phyloP scores from a whole-genome alignment of 53 echinoderm and acorn worm species.

The Holothuria scabra region DNA sequence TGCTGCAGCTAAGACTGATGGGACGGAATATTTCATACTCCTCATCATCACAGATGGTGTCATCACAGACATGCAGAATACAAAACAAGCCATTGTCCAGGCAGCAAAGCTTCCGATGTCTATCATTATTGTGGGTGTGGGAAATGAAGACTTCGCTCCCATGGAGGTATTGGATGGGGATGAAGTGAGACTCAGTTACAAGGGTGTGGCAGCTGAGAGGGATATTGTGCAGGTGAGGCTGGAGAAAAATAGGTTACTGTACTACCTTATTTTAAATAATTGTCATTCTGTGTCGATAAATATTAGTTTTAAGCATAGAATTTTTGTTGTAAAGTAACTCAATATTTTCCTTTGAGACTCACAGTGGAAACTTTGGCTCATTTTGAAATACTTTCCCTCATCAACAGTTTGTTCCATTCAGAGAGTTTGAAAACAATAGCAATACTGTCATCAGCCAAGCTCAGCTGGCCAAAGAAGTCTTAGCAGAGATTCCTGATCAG shows the following conservation, averaged over 20 bases:
- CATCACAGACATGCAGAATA: conserved; percentile 94
- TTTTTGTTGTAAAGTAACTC: too few species aligned
- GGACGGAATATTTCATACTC: conserved; percentile 81
- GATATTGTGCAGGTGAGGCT: conserved; percentile 92
- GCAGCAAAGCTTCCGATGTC: conserved; percentile 88
- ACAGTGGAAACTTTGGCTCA: too few species aligned
- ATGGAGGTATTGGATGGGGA: conserved; percentile 99
- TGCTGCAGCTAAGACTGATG: conserved; percentile 86
- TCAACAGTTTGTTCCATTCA: conserved; percentile 94
- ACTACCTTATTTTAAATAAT: too few species aligned
- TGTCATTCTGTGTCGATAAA: too few species aligned
- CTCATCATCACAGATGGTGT: conserved; percentile 94
- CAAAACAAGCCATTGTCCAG: conserved; percentile 88
- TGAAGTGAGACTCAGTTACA: conserved; percentile 80
- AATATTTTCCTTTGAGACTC: too few species aligned
- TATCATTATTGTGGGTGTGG: conserved; percentile 97
- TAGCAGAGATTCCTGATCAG: conserved; percentile 85
- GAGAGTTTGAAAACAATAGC: conserved; percentile 77
- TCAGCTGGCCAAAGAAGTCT: conserved; percentile 52
- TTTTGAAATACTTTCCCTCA: too few species aligned
- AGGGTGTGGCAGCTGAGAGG: conserved; percentile 69
- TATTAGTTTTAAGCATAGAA: too few species aligned
- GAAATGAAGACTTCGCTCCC: conserved; percentile 93
- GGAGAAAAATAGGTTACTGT: too few species aligned
- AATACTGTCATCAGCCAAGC: conserved; percentile 72